Evolutionary conservation across 2,113 vertebrate species (phyloP), one percentile per base, ranked within the genome.

Genomic region (Hippolais icterina): DNA sequence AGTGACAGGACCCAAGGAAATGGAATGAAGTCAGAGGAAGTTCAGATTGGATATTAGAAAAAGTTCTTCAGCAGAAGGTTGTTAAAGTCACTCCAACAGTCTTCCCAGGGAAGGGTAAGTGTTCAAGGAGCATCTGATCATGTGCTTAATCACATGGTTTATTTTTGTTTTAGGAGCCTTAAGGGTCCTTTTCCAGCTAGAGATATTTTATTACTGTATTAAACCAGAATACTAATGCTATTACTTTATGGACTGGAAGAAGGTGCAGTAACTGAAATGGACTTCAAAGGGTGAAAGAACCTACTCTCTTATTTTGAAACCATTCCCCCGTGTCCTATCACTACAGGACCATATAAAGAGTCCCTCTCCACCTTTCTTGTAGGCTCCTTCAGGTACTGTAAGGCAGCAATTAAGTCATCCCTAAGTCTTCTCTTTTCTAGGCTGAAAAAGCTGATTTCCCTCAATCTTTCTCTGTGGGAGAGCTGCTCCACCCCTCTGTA

Each of bases 11-110:
- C 25, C n/a, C 0, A 1, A 72, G 35, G 33, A 81, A 72, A 64
- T n/a, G 16, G 22, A 80, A 59, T 29, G 21, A 64, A 68, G 1
- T 60, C 16, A 64, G 24, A 23, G 64, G 10, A 71, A 54, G 21
- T 72, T 87, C 82, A 66, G 28, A 21, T 0, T 41, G 63, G 31
- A 29, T 52, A 18, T 47, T 21, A 82, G 16, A 8, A 53, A 44
- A 57, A 3, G 20, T 56, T 84, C 37, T 88, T 68, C 23, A 42
- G 23, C 16, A n/a, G 41, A 25, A 57, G 8, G 2, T 12, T 52
- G 42, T 7, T 33, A 0, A 0, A 3, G n/a, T 41, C 4, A 2
- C 17, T 69, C 17, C 19, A 64, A 50, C 16, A 68, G 28, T 15
- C 20, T 57, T 65, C 18, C 33, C 18, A 50, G 17, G 17, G 17